Percentiles rank a stretch among this genome's conserved stretches.
Evolutionary conservation across 2,797 vertebrate species (phyloP).

Genomic region (Choloepus didactylus): DNA sequence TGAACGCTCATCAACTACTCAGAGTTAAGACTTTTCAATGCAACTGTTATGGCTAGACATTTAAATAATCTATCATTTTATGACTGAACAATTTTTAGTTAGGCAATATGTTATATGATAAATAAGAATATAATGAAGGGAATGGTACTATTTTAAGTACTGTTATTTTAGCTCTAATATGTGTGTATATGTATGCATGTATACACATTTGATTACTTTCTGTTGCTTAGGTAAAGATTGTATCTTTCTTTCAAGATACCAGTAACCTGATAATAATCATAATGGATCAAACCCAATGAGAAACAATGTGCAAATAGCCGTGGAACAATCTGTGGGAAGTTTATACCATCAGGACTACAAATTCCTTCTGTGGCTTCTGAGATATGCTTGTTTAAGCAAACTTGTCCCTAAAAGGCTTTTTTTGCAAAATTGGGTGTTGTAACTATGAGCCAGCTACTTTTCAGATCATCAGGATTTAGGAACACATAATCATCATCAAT

Average conservation of each 20-base stretch:
- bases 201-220: not conserved
- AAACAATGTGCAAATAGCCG: not conserved
- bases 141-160: not conserved
- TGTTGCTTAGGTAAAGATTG: not conserved
- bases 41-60: not conserved
- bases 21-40: not conserved
- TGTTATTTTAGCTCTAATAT: not conserved
- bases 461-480: not conserved
- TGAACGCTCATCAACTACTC: slow-evolving; percentile 17
- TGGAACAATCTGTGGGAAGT: not conserved
- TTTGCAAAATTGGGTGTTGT: not conserved
- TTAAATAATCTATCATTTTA: slow-evolving; percentile 58
- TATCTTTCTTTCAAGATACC: not conserved
- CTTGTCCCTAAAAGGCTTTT: not conserved
- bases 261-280: not conserved
- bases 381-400: not conserved
- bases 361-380: not conserved
- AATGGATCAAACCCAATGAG: not conserved
- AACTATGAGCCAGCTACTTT: not conserved
- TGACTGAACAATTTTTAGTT: slow-evolving; percentile 24
- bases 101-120: slow-evolving; percentile 23
- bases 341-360: not conserved
- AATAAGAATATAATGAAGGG: slow-evolving; percentile 32
- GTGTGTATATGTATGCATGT: not conserved
- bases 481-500: not conserved